Conservation (phyloP, 2,113 vertebrate species). For the Edolisoma coerulescens region DNA sequence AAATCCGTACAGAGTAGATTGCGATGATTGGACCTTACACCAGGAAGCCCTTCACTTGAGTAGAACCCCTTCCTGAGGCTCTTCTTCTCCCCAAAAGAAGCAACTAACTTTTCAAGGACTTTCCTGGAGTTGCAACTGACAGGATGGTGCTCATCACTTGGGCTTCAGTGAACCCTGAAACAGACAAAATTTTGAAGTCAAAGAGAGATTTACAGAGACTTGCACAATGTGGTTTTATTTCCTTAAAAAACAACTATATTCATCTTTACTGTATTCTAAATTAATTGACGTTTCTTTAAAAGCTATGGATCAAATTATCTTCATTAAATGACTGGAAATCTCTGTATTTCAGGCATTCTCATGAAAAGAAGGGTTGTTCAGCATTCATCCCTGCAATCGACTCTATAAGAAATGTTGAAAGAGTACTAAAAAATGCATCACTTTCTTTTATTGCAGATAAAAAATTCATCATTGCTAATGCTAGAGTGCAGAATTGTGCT, state of each 20-base stretch:
- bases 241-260: not conserved
- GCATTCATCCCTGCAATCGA: not conserved
- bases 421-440: constrained; percentile 61
- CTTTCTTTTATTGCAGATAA: constrained; percentile 83
- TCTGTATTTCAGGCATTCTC: not conserved
- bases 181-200: not conserved
- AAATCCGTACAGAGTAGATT: not conserved
- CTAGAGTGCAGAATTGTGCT: constrained; percentile 96
- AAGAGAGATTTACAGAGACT: not conserved
- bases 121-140: not conserved
- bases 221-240: not conserved
- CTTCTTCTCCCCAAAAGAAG: not conserved
- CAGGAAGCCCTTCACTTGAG: not conserved
- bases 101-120: not conserved
- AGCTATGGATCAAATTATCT: not conserved
- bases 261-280: not conserved
- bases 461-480: constrained; percentile 99
- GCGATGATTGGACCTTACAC: not conserved
- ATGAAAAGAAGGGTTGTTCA: constrained; percentile 28
- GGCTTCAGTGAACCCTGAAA: not conserved
- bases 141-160: not conserved
- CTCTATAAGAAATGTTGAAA: constrained; percentile 32
- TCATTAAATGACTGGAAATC: not conserved
- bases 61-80: not conserved
- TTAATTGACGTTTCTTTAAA: not conserved